Base-by-base conservation (phyloP, 2,797 vertebrate species). In the Poeciliopsis paucimaculata region DNA sequence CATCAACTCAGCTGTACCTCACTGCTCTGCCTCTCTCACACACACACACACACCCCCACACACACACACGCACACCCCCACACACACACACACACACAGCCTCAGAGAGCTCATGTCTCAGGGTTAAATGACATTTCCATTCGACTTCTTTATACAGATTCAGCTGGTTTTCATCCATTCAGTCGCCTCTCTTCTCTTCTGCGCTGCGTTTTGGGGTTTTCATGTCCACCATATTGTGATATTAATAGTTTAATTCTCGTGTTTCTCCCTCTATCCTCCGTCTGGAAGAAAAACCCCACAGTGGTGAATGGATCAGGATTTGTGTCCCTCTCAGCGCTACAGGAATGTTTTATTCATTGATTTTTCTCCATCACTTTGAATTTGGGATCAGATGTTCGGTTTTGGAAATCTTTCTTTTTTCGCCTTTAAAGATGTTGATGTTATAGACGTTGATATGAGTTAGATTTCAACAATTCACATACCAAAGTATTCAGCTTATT, bases 1-100 rank as follows among this genome's bases (percentile, higher is more conserved):
- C 82, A 88, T 90, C 77, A 80, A 80, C 87, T 92, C 86, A 90
- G 78, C 75, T 26, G 74, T 68, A 80, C 75, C 79, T 76, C 9
- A 55, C 73, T 76, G 84, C 80, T 66, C 62, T 76, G 74, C 82
- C 72, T 77, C 55, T 55, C 85, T 84, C n/a, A 34, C 78, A 68
- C 72, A 82, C 75, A 77, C 76, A 64, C 70, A 66, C 77, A 1
- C 72, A 55, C n/a, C 64, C 78, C 51, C 71, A 39, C 45, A 47
- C 41, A 46, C 43, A n/a, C 26, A 45, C 62, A 73, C 72, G 62
- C 34, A 23, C 72, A 39, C 76, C 46, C 60, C 47, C 60, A 31
- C 8, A 64, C 72, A 73, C 15, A 62, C 60, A 57, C 64, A 68
- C 53, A 39, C 9, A 62, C 57, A 72, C 18, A 62, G 36, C 64